Percentiles rank a stretch among this genome's conserved stretches.
These are phyloP conservation scores for Oligia fasciuncula DNA, from an alignment of 2,888 invertebrate genomes.

Conservation along the genomic window DNA sequence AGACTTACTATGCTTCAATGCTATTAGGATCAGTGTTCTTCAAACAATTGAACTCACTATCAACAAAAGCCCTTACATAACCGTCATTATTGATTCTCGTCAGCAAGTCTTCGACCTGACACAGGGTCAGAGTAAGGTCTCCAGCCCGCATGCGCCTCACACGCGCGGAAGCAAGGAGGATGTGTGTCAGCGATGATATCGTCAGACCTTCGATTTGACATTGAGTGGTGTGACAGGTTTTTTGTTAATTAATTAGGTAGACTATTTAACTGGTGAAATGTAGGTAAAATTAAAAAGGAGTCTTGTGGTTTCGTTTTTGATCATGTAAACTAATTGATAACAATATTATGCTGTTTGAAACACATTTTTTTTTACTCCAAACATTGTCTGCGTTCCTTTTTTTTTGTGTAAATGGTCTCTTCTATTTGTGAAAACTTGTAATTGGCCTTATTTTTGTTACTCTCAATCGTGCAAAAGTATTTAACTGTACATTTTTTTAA, in stretches of 20 bases:
- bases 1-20: neutral
- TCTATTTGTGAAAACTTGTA: too few relatives aligned
- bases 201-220: conserved; percentile 44
- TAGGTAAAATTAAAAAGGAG: too few relatives aligned
- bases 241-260: neutral
- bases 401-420: too few relatives aligned
- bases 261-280: neutral
- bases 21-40: neutral
- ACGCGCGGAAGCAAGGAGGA: conserved; percentile 40
- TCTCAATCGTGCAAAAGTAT: too few relatives aligned
- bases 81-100: conserved; percentile 16
- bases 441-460: too few relatives aligned
- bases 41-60: neutral
- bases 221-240: conserved; percentile 32
- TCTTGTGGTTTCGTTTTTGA: too few relatives aligned
- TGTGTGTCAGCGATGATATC: conserved; percentile 52
- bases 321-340: too few relatives aligned
- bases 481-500: too few relatives aligned
- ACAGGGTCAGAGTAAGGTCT: conserved; percentile 42
- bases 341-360: too few relatives aligned
- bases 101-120: conserved; percentile 5
- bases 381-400: too few relatives aligned
- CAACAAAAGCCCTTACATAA: conserved; percentile 14
- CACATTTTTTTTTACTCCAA: too few relatives aligned
- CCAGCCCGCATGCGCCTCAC: conserved; percentile 52